phyloP scores from a whole-genome alignment of 1,140 invertebrate species.

The Agrypnia vestita region DNA sequence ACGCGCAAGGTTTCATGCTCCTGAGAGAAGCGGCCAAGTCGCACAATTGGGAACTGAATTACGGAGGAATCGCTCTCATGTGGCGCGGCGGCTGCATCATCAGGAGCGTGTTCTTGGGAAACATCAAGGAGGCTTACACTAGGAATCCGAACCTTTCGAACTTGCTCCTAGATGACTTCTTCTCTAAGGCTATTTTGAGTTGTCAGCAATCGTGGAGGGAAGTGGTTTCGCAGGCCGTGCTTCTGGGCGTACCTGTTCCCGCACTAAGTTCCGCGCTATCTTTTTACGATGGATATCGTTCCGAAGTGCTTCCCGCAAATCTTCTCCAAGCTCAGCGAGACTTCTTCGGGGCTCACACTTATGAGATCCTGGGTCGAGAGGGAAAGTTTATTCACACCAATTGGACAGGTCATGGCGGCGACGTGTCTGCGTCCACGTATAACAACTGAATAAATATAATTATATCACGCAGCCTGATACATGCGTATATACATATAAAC shows the following conservation, averaged over 20 bases:
- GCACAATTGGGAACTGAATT: slow-evolving; percentile 97
- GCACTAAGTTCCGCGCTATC: slow-evolving; percentile 93
- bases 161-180: slow-evolving; percentile 96
- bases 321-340: slow-evolving; percentile 96
- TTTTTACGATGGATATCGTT: slow-evolving; percentile 97
- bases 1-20: slow-evolving; percentile 99
- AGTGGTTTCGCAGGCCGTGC: slow-evolving; percentile 78
- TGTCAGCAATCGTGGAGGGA: slow-evolving; percentile 84
- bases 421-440: slow-evolving; percentile 96
- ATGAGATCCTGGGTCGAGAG: slow-evolving; percentile 90
- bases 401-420: slow-evolving; percentile 98
- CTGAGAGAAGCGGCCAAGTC: slow-evolving; percentile 92
- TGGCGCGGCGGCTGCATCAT: slow-evolving; percentile 99
- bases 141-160: slow-evolving; percentile 92
- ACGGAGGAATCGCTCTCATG: slow-evolving; percentile 98
- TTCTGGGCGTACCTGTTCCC: slow-evolving; percentile 92
- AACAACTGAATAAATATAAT: slow-evolving; percentile 58
- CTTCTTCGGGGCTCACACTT: slow-evolving; percentile 99
- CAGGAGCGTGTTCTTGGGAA: slow-evolving; percentile 94
- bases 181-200: slow-evolving; percentile 86
- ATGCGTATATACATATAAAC: too few relatives aligned
- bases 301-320: slow-evolving; percentile 89
- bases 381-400: slow-evolving; percentile 97
- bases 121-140: slow-evolving; percentile 97
- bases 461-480: too few relatives aligned